Conservation (phyloP, 2,888 invertebrate genomes). For the Nephrotoma flavescens region DNA sequence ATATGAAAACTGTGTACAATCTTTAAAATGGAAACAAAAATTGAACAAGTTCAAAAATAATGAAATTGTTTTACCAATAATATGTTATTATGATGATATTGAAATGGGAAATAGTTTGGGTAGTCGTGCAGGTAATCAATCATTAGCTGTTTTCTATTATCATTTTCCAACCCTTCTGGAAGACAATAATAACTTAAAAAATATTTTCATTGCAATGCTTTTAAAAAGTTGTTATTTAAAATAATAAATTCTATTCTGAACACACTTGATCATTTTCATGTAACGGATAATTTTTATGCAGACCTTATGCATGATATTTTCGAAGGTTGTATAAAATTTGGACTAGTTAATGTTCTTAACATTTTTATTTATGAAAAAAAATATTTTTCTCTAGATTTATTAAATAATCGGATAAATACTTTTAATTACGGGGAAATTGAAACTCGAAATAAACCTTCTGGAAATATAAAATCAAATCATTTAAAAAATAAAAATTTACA, state of each 20-base stretch:
- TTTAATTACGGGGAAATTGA: too few species aligned
- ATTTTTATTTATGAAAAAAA: too few species aligned
- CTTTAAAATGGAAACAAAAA: not conserved
- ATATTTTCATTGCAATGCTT: conserved; percentile 2
- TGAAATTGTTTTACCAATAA: not conserved
- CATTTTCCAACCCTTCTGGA: conserved; percentile 1
- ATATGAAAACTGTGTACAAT: not conserved
- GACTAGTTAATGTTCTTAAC: not conserved
- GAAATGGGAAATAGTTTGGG: conserved; percentile 1
- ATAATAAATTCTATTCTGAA: not conserved
- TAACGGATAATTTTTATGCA: not conserved
- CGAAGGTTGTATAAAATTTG: conserved; percentile 5
- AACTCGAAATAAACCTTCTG: not conserved
- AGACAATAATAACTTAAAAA: not conserved
- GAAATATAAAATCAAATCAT: not conserved
- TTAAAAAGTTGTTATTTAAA: not conserved
- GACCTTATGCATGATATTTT: conserved; percentile 4
- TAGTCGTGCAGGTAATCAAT: not conserved
- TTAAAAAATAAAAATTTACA: not conserved
- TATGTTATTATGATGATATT: conserved; percentile 1
- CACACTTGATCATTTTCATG: not conserved
- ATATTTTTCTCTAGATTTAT: too few species aligned
- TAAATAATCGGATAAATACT: too few species aligned
- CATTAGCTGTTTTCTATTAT: not conserved
- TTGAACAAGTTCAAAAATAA: not conserved